Conservation (phyloP, 2,113 vertebrate genomes). For the Protomyctophum bolini region DNA sequence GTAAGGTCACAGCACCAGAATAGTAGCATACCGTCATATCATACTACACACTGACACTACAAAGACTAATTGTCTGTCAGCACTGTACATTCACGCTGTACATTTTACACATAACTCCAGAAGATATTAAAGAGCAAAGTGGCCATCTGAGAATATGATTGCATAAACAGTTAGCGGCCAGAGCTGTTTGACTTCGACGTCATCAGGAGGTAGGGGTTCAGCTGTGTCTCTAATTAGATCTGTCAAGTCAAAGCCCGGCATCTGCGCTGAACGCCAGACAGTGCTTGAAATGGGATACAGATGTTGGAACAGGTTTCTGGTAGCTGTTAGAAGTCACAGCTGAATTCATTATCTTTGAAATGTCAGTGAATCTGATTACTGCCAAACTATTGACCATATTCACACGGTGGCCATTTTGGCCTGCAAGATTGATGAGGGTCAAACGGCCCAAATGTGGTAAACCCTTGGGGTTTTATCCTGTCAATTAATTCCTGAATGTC, state of each 20-base stretch:
- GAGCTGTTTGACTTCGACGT: slow-evolving; percentile 48
- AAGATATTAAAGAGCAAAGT: slow-evolving; percentile 16
- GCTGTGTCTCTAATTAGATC: slow-evolving; percentile 66
- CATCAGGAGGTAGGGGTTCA: slow-evolving; percentile 42
- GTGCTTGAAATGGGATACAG: slow-evolving; percentile 36
- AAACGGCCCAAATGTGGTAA: no score
- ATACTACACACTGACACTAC: slow-evolving; percentile 11
- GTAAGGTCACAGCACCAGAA: no score
- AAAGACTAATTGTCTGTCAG: not conserved
- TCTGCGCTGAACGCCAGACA: slow-evolving; percentile 58
- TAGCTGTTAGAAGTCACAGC: not conserved
- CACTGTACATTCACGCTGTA: slow-evolving; percentile 14
- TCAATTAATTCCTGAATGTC: no score
- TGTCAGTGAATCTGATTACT: not conserved
- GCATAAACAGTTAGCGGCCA: slow-evolving; percentile 42
- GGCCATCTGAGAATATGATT: slow-evolving; percentile 41
- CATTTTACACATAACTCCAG: slow-evolving; percentile 25
- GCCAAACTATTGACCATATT: not conserved
- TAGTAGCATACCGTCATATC: not conserved
- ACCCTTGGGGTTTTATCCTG: no score
- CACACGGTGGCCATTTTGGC: no score
- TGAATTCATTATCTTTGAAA: slow-evolving; percentile 3
- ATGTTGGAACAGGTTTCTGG: slow-evolving; percentile 7
- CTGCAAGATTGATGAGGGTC: no score
- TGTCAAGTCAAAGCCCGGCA: slow-evolving; percentile 60